Evolutionary conservation across 2,888 invertebrate genomes (phyloP).

Genomic region (Dicranocentrus wangi): DNA sequence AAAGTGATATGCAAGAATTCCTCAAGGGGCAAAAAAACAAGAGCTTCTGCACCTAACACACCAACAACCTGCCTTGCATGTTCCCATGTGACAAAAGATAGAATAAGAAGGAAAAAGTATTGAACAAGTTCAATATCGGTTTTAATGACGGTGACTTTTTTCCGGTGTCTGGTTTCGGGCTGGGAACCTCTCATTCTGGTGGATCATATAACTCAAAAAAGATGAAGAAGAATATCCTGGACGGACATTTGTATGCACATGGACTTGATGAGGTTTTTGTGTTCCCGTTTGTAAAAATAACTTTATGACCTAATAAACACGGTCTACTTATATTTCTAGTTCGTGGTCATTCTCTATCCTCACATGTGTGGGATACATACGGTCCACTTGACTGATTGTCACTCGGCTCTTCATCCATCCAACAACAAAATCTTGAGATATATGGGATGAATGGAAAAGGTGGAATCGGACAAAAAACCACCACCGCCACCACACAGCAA

Average conservation of each 20-base stretch:
- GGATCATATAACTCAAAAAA: slow-evolving; percentile 47
- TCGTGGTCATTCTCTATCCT: slow-evolving; percentile 31
- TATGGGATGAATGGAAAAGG: too few species aligned
- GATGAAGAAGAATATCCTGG: neutral
- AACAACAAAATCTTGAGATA: neutral
- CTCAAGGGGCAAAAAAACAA: too few species aligned
- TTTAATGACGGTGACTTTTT: slow-evolving; percentile 67
- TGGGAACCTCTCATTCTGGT: slow-evolving; percentile 49
- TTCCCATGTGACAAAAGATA: too few species aligned
- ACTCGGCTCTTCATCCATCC: too few species aligned
- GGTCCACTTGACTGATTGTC: too few species aligned
- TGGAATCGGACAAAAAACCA: slow-evolving; percentile 6
- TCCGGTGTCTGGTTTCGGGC: slow-evolving; percentile 73
- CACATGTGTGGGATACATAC: too few species aligned
- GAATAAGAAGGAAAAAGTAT: too few species aligned
- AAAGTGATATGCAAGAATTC: too few species aligned
- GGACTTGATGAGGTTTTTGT: neutral
- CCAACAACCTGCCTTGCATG: slow-evolving; percentile 26
- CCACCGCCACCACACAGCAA: too few species aligned
- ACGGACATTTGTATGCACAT: neutral
- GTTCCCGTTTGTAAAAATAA: slow-evolving; percentile 7
- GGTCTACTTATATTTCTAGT: neutral
- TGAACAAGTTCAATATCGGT: slow-evolving; percentile 52
- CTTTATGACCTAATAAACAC: slow-evolving; percentile 38
- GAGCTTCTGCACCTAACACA: too few species aligned